A percentile compares a stretch with the other conserved stretches of the same genome.
Evolutionary conservation across 2,113 vertebrate genomes (phyloP).

Genomic region (Erythrolamprus reginae): DNA sequence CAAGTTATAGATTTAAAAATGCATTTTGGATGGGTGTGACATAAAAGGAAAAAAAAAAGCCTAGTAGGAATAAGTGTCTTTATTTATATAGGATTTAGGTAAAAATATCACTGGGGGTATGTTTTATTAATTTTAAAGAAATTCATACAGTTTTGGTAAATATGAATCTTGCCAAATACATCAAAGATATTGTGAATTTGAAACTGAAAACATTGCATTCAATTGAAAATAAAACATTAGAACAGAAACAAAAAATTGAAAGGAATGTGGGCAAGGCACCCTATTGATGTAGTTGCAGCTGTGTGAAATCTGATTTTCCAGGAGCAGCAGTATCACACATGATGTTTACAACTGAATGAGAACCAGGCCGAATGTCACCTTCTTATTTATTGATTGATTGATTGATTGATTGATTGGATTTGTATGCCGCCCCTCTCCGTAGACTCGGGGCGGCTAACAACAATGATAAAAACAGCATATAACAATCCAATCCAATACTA

Average conservation of each 20-base stretch:
- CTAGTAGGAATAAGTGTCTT: constrained; percentile 26
- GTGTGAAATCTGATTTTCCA: neutral
- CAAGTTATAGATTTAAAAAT: constrained; percentile 1
- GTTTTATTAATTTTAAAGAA: constrained; percentile 9
- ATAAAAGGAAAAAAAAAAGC: rapidly evolving
- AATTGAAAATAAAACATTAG: neutral
- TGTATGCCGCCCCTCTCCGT: no score
- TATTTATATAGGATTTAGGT: neutral
- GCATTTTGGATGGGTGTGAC: neutral
- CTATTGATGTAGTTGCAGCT: neutral
- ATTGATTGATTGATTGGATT: no score
- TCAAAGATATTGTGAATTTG: neutral
- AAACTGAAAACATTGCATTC: neutral
- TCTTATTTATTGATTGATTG: no score
- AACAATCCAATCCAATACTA: no score
- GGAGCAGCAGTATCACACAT: neutral
- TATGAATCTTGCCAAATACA: constrained; percentile 16
- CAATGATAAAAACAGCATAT: no score
- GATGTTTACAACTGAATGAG: neutral
- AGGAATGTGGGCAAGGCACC: neutral
- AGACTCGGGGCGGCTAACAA: no score
- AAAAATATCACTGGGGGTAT: neutral
- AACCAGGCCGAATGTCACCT: neutral
- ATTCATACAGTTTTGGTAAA: constrained; percentile 1
- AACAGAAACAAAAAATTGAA: neutral